Evolutionary conservation across 2,888 invertebrate species (phyloP).

Genomic region (Drosophila colorata): DNA sequence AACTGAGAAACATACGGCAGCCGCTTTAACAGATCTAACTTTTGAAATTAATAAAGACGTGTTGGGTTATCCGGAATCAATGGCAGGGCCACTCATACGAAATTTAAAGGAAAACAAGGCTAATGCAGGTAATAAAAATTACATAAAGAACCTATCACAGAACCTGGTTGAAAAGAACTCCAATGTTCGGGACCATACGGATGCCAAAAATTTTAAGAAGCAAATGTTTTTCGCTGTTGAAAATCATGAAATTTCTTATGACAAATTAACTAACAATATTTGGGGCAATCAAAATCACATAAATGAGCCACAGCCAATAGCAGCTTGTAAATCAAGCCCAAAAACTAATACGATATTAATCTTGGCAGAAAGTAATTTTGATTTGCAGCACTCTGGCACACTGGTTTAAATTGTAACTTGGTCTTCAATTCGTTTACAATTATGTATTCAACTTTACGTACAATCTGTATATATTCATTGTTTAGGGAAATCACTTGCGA

Average conservation of each 20-base stretch:
- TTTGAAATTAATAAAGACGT: background rate
- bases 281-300: background rate
- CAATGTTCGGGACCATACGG: slow-evolving; percentile 53
- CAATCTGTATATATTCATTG: slow-evolving; percentile 19
- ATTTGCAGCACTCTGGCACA: slow-evolving; percentile 59
- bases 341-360: background rate
- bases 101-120: background rate
- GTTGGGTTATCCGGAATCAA: slow-evolving; percentile 6
- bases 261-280: background rate
- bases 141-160: slow-evolving; percentile 7
- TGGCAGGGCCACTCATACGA: slow-evolving; percentile 1
- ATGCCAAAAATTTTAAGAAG: slow-evolving; percentile 68
- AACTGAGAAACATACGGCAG: background rate
- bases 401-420: slow-evolving; percentile 42
- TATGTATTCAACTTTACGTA: background rate
- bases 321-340: background rate
- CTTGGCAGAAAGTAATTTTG: background rate
- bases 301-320: background rate
- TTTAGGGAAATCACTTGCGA: background rate
- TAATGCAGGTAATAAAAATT: background rate
- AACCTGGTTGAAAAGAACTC: slow-evolving; percentile 57
- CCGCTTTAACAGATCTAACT: background rate
- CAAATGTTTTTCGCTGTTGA: slow-evolving; percentile 61
- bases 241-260: background rate
- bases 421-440: background rate